Conservation (phyloP, 2,888 invertebrate genomes). For the Frankliniella intonsa region DNA sequence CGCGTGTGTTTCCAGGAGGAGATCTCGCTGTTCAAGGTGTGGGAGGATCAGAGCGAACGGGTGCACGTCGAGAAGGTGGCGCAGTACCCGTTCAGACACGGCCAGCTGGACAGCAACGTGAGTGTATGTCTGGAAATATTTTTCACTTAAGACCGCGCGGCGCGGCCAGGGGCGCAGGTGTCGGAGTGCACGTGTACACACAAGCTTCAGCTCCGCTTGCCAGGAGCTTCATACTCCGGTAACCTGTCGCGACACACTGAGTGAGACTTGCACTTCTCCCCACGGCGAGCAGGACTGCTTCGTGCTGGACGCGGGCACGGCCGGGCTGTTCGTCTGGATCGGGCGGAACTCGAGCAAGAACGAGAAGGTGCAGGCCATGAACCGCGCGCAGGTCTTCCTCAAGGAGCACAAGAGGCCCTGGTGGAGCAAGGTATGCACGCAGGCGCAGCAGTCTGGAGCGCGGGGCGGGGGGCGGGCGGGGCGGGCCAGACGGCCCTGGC, state of each 20-base stretch:
- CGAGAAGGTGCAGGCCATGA: conserved; percentile 68
- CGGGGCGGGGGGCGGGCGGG: neutral
- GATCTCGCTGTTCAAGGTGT: conserved; percentile 60
- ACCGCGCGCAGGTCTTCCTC: conserved; percentile 61
- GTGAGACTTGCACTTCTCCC: neutral
- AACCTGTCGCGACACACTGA: no score
- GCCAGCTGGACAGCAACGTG: conserved; percentile 63
- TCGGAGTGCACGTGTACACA: no score
- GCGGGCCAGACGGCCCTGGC: neutral
- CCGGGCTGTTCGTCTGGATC: conserved; percentile 76
- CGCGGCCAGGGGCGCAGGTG: no score
- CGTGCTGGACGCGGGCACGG: conserved; percentile 67
- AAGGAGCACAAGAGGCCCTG: conserved; percentile 59
- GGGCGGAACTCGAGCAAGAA: conserved; percentile 65
- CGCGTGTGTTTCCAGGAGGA: conserved; percentile 37
- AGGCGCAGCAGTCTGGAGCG: conserved; percentile 45
- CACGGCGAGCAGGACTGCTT: conserved; percentile 61
- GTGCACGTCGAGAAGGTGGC: conserved; percentile 60
- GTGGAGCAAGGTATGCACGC: conserved; percentile 45
- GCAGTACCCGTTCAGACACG: conserved; percentile 65
- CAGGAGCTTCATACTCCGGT: no score
- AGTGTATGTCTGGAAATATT: conserved; percentile 38
- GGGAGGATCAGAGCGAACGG: conserved; percentile 56
- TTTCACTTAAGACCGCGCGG: neutral
- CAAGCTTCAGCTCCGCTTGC: no score